Evolutionary conservation across 2,888 invertebrate genomes (phyloP).

Genomic region (Polymixis lichenea): DNA sequence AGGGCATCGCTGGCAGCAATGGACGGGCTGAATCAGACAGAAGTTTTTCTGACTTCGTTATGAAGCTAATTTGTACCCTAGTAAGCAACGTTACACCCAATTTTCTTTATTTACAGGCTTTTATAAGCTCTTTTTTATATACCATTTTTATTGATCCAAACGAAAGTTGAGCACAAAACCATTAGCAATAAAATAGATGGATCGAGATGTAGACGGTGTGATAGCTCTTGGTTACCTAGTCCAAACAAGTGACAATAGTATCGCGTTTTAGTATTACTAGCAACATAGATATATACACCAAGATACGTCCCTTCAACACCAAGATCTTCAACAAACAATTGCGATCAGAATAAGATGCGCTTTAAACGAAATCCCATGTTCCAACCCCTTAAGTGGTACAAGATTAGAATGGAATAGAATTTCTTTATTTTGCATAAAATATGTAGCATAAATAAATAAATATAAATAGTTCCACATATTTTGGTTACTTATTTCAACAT

Average conservation of each 20-base stretch:
- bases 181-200: neutral
- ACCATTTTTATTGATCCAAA: no score
- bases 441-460: no score
- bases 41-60: neutral
- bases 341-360: no score
- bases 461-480: no score
- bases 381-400: neutral
- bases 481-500: no score
- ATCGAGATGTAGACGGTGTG: neutral
- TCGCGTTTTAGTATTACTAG: neutral
- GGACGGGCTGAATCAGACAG: no score
- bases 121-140: neutral
- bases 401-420: no score
- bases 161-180: neutral
- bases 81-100: neutral
- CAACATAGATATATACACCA: neutral
- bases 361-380: neutral
- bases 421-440: no score
- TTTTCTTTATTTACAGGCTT: no score
- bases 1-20: no score
- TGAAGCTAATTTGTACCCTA: neutral
- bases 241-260: neutral
- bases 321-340: neutral
- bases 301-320: neutral
- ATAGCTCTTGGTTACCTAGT: no score